These are phyloP conservation scores for Dysmachus trigonus DNA, from an alignment of 2,888 invertebrate species.

Conservation along the genomic window DNA sequence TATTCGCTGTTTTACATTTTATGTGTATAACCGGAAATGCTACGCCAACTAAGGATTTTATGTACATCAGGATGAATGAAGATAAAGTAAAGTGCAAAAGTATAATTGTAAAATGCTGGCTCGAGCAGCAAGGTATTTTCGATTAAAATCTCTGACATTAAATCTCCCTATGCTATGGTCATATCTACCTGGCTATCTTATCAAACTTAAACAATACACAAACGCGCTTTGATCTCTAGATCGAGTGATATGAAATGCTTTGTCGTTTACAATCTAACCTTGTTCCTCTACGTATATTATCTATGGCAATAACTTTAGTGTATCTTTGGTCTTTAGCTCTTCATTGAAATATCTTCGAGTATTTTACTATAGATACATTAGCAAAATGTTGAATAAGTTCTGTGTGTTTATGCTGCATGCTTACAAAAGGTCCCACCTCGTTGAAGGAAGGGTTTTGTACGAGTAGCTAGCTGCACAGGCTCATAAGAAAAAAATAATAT, in stretches of 20 bases:
- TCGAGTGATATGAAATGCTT: constrained; percentile 29
- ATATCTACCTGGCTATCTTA: not conserved
- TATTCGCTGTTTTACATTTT: not conserved
- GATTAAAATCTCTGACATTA: not conserved
- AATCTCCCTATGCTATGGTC: not conserved
- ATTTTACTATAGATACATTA: not conserved
- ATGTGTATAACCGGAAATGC: not conserved
- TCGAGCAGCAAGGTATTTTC: not conserved
- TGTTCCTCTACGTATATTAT: not conserved
- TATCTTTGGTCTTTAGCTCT: constrained; percentile 4
- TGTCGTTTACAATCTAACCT: constrained; percentile 10
- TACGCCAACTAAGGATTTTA: not conserved
- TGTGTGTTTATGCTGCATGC: not conserved
- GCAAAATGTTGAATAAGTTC: not conserved
- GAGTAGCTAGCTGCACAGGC: not conserved
- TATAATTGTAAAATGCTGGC: not conserved
- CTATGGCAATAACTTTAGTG: not conserved
- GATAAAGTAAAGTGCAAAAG: not conserved
- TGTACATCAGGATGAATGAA: not conserved
- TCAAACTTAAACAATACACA: not conserved
- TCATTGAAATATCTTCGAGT: not conserved
- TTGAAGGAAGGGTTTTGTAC: not conserved
- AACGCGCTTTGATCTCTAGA: constrained; percentile 4
- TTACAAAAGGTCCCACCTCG: not conserved
- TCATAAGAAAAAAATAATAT: not conserved